A percentile compares a stretch with the other conserved stretches of the same genome.
Conservation (phyloP, 2,888 invertebrate species). For the Adelphocoris suturalis region DNA sequence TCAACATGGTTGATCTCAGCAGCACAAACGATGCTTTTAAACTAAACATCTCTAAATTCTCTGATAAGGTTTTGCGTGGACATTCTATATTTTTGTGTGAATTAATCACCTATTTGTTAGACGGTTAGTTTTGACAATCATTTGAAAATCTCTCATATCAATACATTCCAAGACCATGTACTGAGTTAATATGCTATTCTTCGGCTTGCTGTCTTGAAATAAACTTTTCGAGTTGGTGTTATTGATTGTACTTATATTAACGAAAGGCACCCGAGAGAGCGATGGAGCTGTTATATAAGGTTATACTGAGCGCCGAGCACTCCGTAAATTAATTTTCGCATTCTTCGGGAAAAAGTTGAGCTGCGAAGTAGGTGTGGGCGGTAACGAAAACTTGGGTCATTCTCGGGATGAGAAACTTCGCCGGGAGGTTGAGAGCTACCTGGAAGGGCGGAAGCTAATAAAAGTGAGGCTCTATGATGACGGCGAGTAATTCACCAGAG, state of each 20-base stretch:
- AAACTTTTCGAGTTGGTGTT: neutral
- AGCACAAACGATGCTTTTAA: too few species aligned
- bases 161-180: too few species aligned
- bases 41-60: too few species aligned
- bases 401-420: slow-evolving; percentile 4
- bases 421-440: neutral
- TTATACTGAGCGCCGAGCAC: neutral
- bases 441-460: neutral
- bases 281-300: neutral
- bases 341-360: slow-evolving; percentile 6
- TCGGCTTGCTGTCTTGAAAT: too few species aligned
- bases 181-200: too few species aligned
- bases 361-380: neutral
- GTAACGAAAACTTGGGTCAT: slow-evolving; percentile 22
- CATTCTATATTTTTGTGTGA: too few species aligned
- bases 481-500: slow-evolving; percentile 45
- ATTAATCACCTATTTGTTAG: too few species aligned
- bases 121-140: too few species aligned
- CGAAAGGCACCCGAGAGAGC: neutral
- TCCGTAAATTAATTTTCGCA: slow-evolving; percentile 10
- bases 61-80: too few species aligned
- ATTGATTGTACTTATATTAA: neutral
- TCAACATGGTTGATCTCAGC: too few species aligned
- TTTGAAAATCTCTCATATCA: too few species aligned
- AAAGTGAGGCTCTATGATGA: slow-evolving; percentile 15